Percentiles rank a stretch among this genome's conserved stretches.
Conservation (phyloP, 2,113 vertebrate species). For the Saguinus midas region DNA sequence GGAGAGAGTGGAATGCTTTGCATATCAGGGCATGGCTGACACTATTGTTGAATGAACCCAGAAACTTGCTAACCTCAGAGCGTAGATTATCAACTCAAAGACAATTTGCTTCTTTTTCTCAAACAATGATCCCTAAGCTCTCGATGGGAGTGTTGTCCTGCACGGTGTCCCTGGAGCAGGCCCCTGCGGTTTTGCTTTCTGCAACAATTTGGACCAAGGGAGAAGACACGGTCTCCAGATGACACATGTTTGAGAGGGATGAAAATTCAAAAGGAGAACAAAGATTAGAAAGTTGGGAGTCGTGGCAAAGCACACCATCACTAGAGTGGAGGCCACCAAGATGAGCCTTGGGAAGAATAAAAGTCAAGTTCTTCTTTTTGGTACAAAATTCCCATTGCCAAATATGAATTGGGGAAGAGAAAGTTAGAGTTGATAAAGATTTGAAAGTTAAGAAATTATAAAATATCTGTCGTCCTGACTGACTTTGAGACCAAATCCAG, state of each 20-base stretch:
- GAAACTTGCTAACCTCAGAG: not conserved
- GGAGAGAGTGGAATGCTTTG: too few relatives aligned
- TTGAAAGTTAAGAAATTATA: not conserved
- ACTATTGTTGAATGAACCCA: accelerated
- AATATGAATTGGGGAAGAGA: not conserved
- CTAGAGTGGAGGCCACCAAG: accelerated
- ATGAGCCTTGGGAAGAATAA: not conserved
- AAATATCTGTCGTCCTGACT: not conserved
- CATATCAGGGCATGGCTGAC: accelerated
- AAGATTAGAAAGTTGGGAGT: not conserved
- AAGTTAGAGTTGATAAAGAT: not conserved
- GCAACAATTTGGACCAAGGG: not conserved
- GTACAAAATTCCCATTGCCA: not conserved
- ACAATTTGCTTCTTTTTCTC: not conserved
- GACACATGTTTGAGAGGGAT: accelerated
- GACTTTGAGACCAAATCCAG: not conserved
- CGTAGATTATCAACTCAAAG: too few relatives aligned
- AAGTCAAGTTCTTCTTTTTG: not conserved
- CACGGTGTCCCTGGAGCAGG: accelerated
- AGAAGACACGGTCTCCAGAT: not conserved
- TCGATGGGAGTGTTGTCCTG: too few relatives aligned
- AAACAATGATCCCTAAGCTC: not conserved
- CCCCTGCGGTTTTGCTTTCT: not conserved
- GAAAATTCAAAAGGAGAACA: not conserved
- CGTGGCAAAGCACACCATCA: not conserved